Conservation (phyloP, 2,113 vertebrate genomes). For the Camelus dromedarius region DNA sequence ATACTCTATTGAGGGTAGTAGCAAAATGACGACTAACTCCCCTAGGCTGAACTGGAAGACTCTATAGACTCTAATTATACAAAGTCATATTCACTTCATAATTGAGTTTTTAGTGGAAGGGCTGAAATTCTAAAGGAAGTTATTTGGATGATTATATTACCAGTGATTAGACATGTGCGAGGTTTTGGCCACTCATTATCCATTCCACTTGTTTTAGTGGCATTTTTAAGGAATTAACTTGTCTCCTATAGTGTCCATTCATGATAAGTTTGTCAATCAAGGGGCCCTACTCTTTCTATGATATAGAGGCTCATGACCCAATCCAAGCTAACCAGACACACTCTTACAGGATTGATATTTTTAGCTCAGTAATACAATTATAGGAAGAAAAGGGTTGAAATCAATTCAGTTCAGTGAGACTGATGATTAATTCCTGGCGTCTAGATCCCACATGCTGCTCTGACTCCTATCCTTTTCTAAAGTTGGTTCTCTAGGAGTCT, state of each 20-base stretch:
- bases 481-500: neutral
- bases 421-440: neutral
- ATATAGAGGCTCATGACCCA: neutral
- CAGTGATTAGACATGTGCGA: neutral
- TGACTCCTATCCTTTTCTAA: neutral
- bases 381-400: neutral
- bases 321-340: neutral
- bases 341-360: neutral
- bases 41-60: neutral
- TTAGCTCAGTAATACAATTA: constrained; percentile 18
- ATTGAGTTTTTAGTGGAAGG: neutral
- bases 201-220: neutral
- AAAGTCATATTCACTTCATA: neutral
- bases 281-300: neutral
- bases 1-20: neutral
- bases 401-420: neutral
- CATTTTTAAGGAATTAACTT: neutral
- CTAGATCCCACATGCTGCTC: neutral
- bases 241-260: neutral
- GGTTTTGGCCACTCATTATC: neutral
- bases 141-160: neutral
- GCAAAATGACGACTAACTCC: neutral
- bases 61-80: neutral
- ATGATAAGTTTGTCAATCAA: neutral
- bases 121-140: constrained; percentile 16